Evolutionary conservation across 2,888 invertebrate species (phyloP), one percentile per base, ranked within the genome.

Genomic region (Pharmacophagus antenor): DNA sequence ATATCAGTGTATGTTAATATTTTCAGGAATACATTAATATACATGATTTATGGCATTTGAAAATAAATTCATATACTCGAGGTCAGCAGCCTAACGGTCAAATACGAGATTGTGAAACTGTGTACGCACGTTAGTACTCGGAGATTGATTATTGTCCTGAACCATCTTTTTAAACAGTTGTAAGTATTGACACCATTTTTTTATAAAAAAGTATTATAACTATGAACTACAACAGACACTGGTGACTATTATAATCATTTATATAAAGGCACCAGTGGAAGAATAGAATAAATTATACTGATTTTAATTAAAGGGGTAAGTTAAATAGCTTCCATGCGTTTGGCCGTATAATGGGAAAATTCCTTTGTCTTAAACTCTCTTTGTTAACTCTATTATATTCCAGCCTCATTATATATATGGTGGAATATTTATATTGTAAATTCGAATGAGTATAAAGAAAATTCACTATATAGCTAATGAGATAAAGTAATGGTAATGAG

Each of bases 291-390:
- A 44, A 44, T 44, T 44, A 44, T 15, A 20, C 4, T 18, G 18
- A 8, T 44, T 31, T 47, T 47, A 47, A 47, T 47, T 47, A 46
- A 46, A n/a, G 25, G 27, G n/a, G 8, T 54, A 12, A 53, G 25
- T 42, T 12, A 46, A 54, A 54, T 44, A 27, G 44, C 21, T 54
- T 31, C 21, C 46, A 31, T 46, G 27, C 27, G 27, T 46, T 54
- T 17, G 18, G 27, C n/a, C 12, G 20, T 31, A 54, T 46, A 46
- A 46, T 46, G n/a, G 46, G 21, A 46, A 54, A 44, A 44, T 54
- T 46, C 46, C 27, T 54, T 54, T 54, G 54, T 54, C 54, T 54
- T 46, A 15, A 23, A 15, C 3, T 8, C n/a, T 48, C 47, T 56
- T 56, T 56, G 56, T 56, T 48, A 23, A 25, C 37, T 37, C 6